Evolutionary conservation across 2,113 vertebrate genomes (phyloP).

Genomic region (Pterophyllum scalare): DNA sequence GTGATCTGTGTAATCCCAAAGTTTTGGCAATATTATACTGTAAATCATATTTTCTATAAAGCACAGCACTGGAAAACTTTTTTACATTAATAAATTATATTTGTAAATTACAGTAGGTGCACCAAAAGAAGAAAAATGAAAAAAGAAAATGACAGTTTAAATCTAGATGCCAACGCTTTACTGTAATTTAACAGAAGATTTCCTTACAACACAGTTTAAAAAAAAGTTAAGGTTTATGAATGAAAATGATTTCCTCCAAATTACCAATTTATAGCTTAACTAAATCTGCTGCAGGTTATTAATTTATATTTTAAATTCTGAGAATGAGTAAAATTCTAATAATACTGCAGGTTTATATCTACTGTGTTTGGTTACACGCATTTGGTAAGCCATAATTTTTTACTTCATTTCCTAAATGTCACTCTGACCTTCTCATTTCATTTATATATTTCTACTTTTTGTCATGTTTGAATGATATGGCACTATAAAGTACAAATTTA

Average conservation of each 20-base stretch:
- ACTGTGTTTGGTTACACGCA: neutral
- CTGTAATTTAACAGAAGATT: neutral
- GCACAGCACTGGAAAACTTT: neutral
- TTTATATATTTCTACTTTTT: neutral
- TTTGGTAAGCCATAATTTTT: slow-evolving; percentile 24
- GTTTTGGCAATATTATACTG: neutral
- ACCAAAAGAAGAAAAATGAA: neutral
- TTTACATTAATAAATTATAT: neutral
- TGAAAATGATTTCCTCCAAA: neutral
- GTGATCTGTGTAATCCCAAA: neutral
- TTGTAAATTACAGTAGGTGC: neutral
- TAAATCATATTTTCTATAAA: neutral
- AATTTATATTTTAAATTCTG: neutral
- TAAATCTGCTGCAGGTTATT: neutral
- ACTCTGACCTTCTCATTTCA: slow-evolving; percentile 38
- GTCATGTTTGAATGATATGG: slow-evolving; percentile 22
- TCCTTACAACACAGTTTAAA: neutral
- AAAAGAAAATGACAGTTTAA: neutral
- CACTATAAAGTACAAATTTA: slow-evolving; percentile 1
- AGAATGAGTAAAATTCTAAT: neutral
- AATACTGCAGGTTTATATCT: neutral
- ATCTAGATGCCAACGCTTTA: neutral
- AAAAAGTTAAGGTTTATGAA: neutral
- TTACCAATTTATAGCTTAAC: neutral
- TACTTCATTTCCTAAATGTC: slow-evolving; percentile 41